These are phyloP conservation scores for Babylonia areolata DNA, from an alignment of 1,140 invertebrate species.

Conservation along the genomic window DNA sequence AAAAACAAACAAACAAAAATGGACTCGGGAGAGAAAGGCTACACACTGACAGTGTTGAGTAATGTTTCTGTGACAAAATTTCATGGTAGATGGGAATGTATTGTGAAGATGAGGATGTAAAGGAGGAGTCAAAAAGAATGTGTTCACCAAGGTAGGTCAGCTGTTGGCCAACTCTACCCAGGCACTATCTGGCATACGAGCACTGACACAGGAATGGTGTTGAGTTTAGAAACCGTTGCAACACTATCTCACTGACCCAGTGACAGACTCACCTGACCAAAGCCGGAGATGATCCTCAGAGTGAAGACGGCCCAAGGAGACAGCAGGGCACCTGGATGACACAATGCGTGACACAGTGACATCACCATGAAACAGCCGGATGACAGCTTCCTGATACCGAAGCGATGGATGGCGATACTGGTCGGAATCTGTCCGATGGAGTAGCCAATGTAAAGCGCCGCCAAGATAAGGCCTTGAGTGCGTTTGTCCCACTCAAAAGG, in stretches of 20 bases:
- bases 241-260: not conserved
- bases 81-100: too few relatives aligned
- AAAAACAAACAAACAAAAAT: too few relatives aligned
- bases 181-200: too few relatives aligned
- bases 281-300: constrained; percentile 32
- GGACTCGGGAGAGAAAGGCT: too few relatives aligned
- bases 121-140: too few relatives aligned
- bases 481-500: constrained; percentile 90
- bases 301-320: constrained; percentile 35
- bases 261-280: constrained; percentile 34
- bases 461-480: constrained; percentile 87
- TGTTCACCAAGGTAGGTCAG: too few relatives aligned
- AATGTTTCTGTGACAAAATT: too few relatives aligned
- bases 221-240: too few relatives aligned
- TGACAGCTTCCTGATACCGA: constrained; percentile 83
- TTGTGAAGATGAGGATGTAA: too few relatives aligned
- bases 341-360: constrained; percentile 9
- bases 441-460: constrained; percentile 90
- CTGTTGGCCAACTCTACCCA: too few relatives aligned
- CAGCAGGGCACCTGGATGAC: constrained; percentile 25
- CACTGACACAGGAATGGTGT: too few relatives aligned
- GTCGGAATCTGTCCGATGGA: constrained; percentile 86
- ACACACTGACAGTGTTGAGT: too few relatives aligned
- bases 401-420: constrained; percentile 83
- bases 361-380: not conserved